Evolutionary conservation across 2,888 invertebrate genomes (phyloP), one percentile per base, ranked within the genome.

Genomic region (Caenorhabditis sinica): DNA sequence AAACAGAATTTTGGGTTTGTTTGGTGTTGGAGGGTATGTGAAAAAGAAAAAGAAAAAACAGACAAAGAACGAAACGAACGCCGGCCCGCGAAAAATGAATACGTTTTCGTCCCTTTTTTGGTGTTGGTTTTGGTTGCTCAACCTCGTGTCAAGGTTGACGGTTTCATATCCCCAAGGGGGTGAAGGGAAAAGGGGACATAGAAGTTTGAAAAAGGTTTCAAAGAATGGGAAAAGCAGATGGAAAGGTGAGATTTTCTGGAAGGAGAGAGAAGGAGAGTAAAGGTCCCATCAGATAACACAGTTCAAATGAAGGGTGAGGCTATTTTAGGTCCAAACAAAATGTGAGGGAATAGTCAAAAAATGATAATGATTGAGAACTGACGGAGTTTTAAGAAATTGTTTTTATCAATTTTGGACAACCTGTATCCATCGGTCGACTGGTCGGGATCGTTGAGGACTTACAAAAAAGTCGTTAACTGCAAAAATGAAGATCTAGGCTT

Each of bases 1-100:
- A 66, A 66, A 66, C 51, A 30, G 66, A 66, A 51, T 28, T 66
- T 40, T 49, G 71, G 36, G 33, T 71, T 49, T 51, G 45, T 25
- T 66, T 20, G 66, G 20, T 63, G 20, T 63, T 23, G 53, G 53
- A 11, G 23, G 53, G 53, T 23, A 8, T 13, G 25, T 49, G 49
- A 49, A 28, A 15, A 25, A 56, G 13, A 56, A 56, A 53, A 13
- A 5, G 15, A 28, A 25, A 58, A 73, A 61, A 61, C 60, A 73
- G 33, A 73, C 60, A 61, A 61, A 61, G 61, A 49, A 15, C 33
- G 49, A 58, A 73, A 43, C 73, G 61, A 65, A 65, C 65, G 65
- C 43, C n/a, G n/a, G n/a, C 43, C 51, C 43, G 51, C 73, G 36
- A 73, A 73, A 73, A 73, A 73, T 73, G 61, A 74, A 63, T 53